Conservation (phyloP, 2,113 vertebrate genomes). For the Oncorhynchus masou region DNA sequence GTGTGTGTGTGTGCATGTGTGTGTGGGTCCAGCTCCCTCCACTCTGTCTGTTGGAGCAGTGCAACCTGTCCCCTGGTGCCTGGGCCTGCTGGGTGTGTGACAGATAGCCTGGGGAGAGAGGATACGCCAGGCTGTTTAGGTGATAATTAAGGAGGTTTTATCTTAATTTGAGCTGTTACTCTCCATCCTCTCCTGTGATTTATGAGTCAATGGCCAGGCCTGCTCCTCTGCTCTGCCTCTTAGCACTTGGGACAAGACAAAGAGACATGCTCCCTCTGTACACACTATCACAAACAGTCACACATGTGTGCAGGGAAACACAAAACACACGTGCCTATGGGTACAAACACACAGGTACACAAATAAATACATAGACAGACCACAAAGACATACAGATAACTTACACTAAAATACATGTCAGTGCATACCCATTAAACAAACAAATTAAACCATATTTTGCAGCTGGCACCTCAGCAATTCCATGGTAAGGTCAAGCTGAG, state of each 20-base stretch:
- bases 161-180: constrained; percentile 85
- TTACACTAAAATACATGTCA: background rate
- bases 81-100: constrained; percentile 59
- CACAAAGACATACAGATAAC: constrained; percentile 4
- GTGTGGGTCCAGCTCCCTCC: constrained; percentile 27
- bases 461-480: too few species aligned
- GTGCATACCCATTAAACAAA: constrained; percentile 29
- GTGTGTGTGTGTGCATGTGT: constrained; percentile 13
- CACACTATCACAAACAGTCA: background rate
- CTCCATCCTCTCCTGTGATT: constrained; percentile 80
- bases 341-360: constrained; percentile 9
- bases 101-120: constrained; percentile 59
- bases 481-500: too few species aligned
- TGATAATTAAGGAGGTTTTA: constrained; percentile 78
- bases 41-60: constrained; percentile 53
- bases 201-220: constrained; percentile 63
- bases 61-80: constrained; percentile 54
- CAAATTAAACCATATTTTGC: constrained; percentile 22
- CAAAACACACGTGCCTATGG: background rate
- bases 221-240: constrained; percentile 62
- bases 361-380: background rate
- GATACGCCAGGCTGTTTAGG: constrained; percentile 73
- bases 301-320: constrained; percentile 8
- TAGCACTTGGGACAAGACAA: constrained; percentile 61
- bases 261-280: constrained; percentile 36